phyloP scores from a whole-genome alignment of 2,888 invertebrate genomes.

The Philhelius pedissequus region DNA sequence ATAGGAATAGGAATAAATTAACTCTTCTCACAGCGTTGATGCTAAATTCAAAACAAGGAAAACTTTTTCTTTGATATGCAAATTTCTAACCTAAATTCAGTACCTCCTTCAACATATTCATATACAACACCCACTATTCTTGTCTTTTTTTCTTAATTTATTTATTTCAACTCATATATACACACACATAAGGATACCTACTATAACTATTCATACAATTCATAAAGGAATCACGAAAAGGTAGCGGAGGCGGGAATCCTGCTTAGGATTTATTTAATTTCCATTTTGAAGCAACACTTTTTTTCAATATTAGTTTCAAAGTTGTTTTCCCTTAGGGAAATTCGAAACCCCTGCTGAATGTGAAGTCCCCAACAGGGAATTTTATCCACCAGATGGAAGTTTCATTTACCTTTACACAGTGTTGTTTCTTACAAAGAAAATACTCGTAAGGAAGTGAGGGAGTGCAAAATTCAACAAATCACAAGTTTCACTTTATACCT shows the following conservation, averaged over 20 bases:
- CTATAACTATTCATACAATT: neutral
- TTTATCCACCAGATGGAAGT: neutral
- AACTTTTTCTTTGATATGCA: conserved; percentile 50
- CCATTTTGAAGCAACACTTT: conserved; percentile 39
- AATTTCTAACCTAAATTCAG: conserved; percentile 40
- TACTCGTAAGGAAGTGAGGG: neutral
- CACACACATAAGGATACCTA: neutral
- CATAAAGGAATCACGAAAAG: neutral
- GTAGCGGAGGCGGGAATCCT: neutral
- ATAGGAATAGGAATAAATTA: conserved; percentile 38
- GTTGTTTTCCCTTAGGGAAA: conserved; percentile 3
- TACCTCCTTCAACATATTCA: conserved; percentile 1
- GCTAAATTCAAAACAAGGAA: conserved; percentile 30
- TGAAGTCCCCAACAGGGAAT: neutral
- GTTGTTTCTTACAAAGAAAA: conserved; percentile 1
- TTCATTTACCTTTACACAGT: neutral
- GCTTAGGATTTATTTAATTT: conserved; percentile 47
- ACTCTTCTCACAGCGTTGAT: conserved; percentile 4
- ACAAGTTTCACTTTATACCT: conserved; percentile 53
- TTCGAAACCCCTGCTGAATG: neutral
- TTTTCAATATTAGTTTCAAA: conserved; percentile 36
- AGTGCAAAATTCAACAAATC: conserved; percentile 55
- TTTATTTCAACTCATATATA: neutral
- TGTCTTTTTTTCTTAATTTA: neutral
- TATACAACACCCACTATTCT: neutral